Evolutionary conservation across 2,797 vertebrate genomes (phyloP).

Genomic region (Corythornis leucogaster): DNA sequence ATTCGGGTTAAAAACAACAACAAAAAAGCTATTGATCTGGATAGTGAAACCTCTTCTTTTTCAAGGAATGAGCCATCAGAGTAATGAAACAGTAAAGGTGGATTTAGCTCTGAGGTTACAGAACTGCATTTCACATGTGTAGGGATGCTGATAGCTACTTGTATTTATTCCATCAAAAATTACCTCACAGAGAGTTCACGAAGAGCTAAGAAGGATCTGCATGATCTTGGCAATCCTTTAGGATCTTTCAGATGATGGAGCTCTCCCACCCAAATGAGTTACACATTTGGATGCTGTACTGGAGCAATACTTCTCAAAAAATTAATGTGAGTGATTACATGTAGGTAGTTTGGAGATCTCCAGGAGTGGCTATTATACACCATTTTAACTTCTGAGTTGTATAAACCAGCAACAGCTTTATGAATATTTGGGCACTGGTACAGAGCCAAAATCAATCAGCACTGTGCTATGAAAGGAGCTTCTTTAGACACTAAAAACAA

Average conservation of each 20-base stretch:
- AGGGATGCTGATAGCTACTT: background rate
- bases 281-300: background rate
- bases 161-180: background rate
- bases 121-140: background rate
- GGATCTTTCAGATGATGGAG: background rate
- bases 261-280: background rate
- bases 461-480: background rate
- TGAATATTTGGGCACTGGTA: background rate
- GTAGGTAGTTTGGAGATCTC: background rate
- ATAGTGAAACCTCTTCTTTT: background rate
- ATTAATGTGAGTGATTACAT: background rate
- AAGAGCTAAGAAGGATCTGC: background rate
- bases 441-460: slow-evolving; percentile 45
- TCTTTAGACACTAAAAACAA: slow-evolving; percentile 67
- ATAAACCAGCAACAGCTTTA: background rate
- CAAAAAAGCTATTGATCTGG: background rate
- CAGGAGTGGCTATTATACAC: background rate
- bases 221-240: background rate
- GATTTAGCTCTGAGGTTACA: background rate
- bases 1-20: background rate
- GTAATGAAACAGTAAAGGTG: background rate
- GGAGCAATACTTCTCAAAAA: background rate
- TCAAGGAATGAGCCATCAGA: background rate
- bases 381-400: background rate
- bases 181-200: background rate